These are phyloP conservation scores for Fulmarus glacialis DNA, from an alignment of 2,113 vertebrate species.

Conservation along the genomic window DNA sequence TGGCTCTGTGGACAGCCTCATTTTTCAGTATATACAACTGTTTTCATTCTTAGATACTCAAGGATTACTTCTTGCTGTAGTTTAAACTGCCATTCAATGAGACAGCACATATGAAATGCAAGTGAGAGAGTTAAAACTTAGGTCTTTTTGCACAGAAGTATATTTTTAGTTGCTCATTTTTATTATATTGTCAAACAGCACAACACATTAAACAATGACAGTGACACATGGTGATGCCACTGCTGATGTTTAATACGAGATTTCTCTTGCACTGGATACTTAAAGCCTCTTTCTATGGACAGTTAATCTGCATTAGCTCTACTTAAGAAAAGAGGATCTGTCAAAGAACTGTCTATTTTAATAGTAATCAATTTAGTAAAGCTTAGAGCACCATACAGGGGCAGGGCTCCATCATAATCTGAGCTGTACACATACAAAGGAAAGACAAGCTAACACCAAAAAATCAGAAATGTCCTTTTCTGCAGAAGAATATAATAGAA, in stretches of 20 bases:
- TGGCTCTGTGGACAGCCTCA: neutral
- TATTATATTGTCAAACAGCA: neutral
- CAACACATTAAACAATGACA: neutral
- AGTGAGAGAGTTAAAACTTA: neutral
- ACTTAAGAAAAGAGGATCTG: slow-evolving; percentile 33
- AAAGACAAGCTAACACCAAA: neutral
- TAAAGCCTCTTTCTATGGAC: neutral
- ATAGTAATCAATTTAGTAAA: slow-evolving; percentile 29
- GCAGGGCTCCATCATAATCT: neutral
- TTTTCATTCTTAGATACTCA: neutral
- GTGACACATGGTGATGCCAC: neutral
- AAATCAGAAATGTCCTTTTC: neutral
- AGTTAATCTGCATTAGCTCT: slow-evolving; percentile 31
- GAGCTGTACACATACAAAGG: neutral
- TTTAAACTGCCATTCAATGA: neutral
- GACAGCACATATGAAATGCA: neutral
- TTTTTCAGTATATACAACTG: neutral
- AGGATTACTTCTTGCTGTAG: neutral
- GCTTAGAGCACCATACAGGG: neutral
- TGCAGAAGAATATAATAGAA: neutral
- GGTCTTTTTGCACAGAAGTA: neutral
- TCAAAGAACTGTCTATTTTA: neutral
- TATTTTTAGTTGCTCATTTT: neutral
- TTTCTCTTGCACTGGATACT: neutral
- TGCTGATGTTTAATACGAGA: neutral